These are phyloP conservation scores for Stegastes partitus DNA, from an alignment of 2,113 vertebrate genomes.

Conservation along the genomic window DNA sequence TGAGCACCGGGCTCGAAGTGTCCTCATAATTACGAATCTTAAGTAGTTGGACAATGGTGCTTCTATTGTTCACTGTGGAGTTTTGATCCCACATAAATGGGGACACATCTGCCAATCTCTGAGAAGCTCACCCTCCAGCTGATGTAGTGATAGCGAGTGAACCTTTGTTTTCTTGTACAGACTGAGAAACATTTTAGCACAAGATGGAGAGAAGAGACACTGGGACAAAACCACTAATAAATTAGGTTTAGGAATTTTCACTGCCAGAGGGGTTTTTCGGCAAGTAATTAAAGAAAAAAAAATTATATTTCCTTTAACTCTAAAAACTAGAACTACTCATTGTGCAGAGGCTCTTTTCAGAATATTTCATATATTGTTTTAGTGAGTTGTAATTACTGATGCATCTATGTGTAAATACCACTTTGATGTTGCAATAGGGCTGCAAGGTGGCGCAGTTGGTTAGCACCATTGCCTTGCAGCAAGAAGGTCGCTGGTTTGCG, in stretches of 20 bases:
- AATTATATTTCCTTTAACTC: neutral
- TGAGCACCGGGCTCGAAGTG: neutral
- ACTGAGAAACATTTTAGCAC: neutral
- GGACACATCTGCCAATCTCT: neutral
- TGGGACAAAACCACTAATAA: neutral
- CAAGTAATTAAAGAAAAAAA: neutral
- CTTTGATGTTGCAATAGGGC: no score
- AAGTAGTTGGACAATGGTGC: neutral
- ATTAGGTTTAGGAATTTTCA: neutral
- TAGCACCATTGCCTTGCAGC: no score
- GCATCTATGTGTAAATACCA: no score
- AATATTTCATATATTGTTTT: no score
- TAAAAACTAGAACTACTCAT: neutral
- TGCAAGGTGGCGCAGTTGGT: no score
- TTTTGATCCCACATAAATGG: neutral
- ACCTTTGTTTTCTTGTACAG: neutral
- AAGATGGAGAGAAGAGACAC: neutral
- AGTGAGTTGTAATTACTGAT: no score
- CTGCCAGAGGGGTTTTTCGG: no score
- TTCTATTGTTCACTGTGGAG: conserved; percentile 7
- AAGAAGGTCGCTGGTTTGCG: no score
- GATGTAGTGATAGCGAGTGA: neutral
- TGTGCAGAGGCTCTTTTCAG: no score
- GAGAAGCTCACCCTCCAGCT: neutral
- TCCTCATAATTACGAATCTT: conserved; percentile 1